phyloP scores from a whole-genome alignment of 2,888 invertebrate genomes.

The Acholoe squamosa region DNA sequence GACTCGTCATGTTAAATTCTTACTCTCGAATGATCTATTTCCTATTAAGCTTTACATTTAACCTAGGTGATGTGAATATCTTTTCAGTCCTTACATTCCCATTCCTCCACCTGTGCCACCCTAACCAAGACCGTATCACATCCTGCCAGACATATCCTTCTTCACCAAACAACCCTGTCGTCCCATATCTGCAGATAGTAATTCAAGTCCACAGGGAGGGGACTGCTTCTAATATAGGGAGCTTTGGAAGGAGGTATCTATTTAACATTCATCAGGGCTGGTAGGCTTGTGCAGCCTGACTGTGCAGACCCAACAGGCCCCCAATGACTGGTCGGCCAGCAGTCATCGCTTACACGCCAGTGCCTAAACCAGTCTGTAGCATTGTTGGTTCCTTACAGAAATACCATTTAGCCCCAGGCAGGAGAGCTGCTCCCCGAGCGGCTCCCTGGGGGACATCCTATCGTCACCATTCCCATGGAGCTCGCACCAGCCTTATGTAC shows the following conservation, averaged over 20 bases:
- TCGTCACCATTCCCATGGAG: not conserved
- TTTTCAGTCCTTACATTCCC: too few relatives aligned
- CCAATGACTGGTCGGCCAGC: not conserved
- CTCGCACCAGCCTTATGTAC: not conserved
- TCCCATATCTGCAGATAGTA: not conserved
- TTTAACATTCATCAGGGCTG: conserved; percentile 15
- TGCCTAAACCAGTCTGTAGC: not conserved
- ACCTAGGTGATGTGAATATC: too few relatives aligned
- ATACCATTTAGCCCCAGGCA: not conserved
- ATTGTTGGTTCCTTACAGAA: not conserved
- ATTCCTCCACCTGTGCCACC: too few relatives aligned
- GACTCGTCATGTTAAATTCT: too few relatives aligned
- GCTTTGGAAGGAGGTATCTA: not conserved
- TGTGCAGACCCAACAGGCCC: not conserved
- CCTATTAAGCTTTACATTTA: too few relatives aligned
- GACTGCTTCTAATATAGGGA: not conserved
- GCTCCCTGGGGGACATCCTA: not conserved
- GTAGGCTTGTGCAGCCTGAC: not conserved
- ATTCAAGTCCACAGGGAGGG: not conserved
- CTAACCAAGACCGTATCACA: too few relatives aligned
- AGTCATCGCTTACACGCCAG: not conserved
- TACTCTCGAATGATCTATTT: too few relatives aligned
- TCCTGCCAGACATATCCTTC: too few relatives aligned
- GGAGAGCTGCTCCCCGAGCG: too few relatives aligned
- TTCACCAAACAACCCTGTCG: too few relatives aligned